These are phyloP conservation scores for Diarsia dahlii DNA, from an alignment of 2,888 invertebrate species.

Conservation along the genomic window DNA sequence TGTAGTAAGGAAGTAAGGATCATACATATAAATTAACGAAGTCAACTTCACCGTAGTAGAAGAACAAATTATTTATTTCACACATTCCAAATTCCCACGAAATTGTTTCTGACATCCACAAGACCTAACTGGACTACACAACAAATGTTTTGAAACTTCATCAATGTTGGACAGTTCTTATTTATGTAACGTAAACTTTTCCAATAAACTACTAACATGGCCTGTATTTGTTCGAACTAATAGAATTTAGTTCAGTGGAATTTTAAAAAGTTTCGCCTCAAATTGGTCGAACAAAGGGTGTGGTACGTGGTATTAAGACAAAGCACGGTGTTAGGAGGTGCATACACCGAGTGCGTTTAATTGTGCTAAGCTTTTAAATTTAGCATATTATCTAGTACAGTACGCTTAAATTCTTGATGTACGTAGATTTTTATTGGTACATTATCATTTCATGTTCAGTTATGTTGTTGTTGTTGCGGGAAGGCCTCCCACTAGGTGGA, in stretches of 20 bases:
- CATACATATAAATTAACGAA: no score
- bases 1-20: no score
- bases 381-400: neutral
- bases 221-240: constrained; percentile 47
- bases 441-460: no score
- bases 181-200: constrained; percentile 60
- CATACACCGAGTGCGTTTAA: neutral
- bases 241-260: constrained; percentile 46
- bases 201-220: constrained; percentile 58
- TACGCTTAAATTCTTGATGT: neutral
- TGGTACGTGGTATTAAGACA: neutral
- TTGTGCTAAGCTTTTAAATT: neutral
- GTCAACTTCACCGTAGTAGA: neutral
- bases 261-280: constrained; percentile 39
- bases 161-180: constrained; percentile 64
- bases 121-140: constrained; percentile 16
- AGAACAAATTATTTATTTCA: neutral
- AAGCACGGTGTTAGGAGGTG: neutral
- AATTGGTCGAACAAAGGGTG: constrained; percentile 36
- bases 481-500: no score
- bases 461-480: no score
- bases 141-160: constrained; percentile 60
- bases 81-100: neutral
- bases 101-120: constrained; percentile 1
- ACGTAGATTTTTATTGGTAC: neutral